These are phyloP conservation scores for Myripristis jacobus DNA, from an alignment of 2,797 vertebrate species.

Conservation along the genomic window DNA sequence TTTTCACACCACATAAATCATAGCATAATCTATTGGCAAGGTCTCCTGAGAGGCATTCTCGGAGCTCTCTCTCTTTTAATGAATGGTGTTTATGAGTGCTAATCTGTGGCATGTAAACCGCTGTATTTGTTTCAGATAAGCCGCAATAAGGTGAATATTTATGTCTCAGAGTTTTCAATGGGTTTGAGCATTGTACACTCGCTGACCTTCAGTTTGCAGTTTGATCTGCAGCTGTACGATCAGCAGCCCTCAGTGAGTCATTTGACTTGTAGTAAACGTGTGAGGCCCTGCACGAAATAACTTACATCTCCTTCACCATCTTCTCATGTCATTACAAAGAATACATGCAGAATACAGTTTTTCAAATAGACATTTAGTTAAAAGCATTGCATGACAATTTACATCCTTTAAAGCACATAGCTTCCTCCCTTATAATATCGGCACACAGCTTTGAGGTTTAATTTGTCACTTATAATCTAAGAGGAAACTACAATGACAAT, in stretches of 20 bases:
- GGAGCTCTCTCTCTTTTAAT: conserved; percentile 57
- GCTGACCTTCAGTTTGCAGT: conserved; percentile 28
- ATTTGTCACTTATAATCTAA: conserved; percentile 18
- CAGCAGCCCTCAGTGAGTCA: conserved; percentile 22
- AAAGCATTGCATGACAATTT: conserved; percentile 9
- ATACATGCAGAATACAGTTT: conserved; percentile 25
- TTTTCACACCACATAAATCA: conserved; percentile 83
- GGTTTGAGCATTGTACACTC: conserved; percentile 18
- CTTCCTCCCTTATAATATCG: conserved; percentile 1
- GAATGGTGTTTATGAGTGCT: conserved; percentile 77
- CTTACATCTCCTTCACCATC: conserved; percentile 6
- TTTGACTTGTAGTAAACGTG: conserved; percentile 25
- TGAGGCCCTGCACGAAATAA: conserved; percentile 19
- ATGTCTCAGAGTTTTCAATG: conserved; percentile 36
- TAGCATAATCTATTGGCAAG: conserved; percentile 78
- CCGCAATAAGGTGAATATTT: conserved; percentile 66
- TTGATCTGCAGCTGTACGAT: conserved; percentile 36
- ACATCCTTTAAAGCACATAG: not conserved
- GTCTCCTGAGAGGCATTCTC: conserved; percentile 46
- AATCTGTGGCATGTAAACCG: conserved; percentile 78
- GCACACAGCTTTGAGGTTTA: conserved; percentile 19
- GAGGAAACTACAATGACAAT: conserved; percentile 14
- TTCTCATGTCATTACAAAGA: conserved; percentile 28
- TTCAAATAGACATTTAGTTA: not conserved
- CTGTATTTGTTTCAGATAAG: conserved; percentile 69